Percentiles rank a stretch among this genome's conserved stretches.
Conservation (phyloP, 2,888 invertebrate species). For the Scaptodrosophila latifasciaeformis region DNA sequence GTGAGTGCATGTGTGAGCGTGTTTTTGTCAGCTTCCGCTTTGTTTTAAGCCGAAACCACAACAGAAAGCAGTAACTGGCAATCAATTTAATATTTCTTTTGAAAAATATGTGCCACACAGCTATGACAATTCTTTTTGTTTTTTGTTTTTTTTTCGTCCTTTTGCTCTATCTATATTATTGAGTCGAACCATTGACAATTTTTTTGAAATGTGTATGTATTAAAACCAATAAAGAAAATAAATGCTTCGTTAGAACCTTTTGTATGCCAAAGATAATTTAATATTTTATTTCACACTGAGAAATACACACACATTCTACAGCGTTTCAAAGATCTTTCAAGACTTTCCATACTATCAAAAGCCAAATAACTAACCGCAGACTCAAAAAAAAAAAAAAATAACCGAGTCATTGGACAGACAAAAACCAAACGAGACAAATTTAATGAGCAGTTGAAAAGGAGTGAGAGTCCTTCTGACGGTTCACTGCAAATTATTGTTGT, state of each 20-base stretch:
- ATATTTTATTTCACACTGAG: constrained; percentile 40
- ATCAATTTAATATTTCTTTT: too few relatives aligned
- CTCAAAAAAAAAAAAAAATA: constrained; percentile 27
- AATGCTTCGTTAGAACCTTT: constrained; percentile 64
- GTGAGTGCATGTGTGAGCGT: not conserved
- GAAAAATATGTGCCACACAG: too few relatives aligned
- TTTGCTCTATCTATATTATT: too few relatives aligned
- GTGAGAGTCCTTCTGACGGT: too few relatives aligned
- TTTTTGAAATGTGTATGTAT: not conserved
- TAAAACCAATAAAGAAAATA: constrained; percentile 25
- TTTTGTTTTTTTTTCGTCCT: too few relatives aligned
- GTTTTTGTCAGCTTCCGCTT: not conserved
- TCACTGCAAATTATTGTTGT: constrained; percentile 37
- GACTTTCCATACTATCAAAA: constrained; percentile 37
- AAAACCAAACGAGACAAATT: constrained; percentile 33
- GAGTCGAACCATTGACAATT: too few relatives aligned
- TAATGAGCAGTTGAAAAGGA: constrained; percentile 45
- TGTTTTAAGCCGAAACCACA: not conserved
- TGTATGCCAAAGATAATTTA: constrained; percentile 57
- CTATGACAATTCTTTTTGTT: too few relatives aligned
- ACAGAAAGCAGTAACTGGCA: too few relatives aligned
- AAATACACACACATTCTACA: constrained; percentile 29
- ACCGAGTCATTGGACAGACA: constrained; percentile 43
- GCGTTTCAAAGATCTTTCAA: constrained; percentile 35
- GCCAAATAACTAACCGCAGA: constrained; percentile 52